These are phyloP conservation scores for Halcyon leucocephala DNA, from an alignment of 2,797 vertebrate genomes.

Conservation along the genomic window DNA sequence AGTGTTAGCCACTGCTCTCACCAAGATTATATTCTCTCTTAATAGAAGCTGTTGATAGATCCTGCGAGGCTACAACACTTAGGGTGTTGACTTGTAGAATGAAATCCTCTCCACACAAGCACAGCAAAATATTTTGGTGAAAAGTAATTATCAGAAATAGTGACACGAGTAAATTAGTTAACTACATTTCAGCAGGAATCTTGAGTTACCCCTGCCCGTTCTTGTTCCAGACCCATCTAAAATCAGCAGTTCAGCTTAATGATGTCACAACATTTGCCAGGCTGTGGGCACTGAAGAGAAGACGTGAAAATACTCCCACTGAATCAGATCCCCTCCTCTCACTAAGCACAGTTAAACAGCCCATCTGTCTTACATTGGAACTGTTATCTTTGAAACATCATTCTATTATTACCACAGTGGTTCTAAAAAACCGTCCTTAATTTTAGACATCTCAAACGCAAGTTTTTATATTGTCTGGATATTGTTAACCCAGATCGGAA, in stretches of 20 bases:
- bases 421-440: conserved; percentile 76
- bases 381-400: conserved; percentile 79
- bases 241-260: conserved; percentile 81
- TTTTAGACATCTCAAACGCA: conserved; percentile 73
- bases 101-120: conserved; percentile 83
- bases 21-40: conserved; percentile 81
- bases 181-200: conserved; percentile 80
- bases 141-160: conserved; percentile 87
- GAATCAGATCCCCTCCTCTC: conserved; percentile 78
- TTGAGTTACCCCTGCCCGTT: conserved; percentile 83
- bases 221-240: conserved; percentile 81
- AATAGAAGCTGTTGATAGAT: conserved; percentile 86
- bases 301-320: conserved; percentile 76
- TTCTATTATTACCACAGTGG: conserved; percentile 77
- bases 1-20: conserved; percentile 82
- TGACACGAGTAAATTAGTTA: conserved; percentile 84
- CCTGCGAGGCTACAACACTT: conserved; percentile 78
- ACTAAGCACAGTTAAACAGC: conserved; percentile 82
- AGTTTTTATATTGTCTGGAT: conserved; percentile 66
- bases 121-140: conserved; percentile 91
- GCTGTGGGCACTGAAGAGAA: conserved; percentile 80
- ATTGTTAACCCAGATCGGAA: conserved; percentile 68
- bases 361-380: conserved; percentile 85
- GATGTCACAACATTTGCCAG: conserved; percentile 84
- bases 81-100: conserved; percentile 84